Base-by-base conservation (phyloP, 2,797 vertebrate genomes). In the Mastacembelus armatus region DNA sequence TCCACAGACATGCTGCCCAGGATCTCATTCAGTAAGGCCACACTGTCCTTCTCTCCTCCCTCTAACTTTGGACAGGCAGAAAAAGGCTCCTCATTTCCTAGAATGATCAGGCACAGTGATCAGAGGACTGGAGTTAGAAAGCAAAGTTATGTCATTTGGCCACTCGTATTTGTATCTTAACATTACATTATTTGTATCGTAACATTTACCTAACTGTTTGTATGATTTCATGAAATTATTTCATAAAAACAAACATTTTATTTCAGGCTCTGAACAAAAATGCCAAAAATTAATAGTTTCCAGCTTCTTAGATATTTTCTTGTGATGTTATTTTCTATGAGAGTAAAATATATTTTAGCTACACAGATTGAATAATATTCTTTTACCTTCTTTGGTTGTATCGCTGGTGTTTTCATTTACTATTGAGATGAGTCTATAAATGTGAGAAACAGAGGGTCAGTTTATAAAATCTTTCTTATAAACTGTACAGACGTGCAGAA, bases 1-100 rank as follows among this genome's bases (percentile, higher is more conserved):
- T 98, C 96, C 90, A 96, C 79, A 1, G 93, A 94, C 52, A 94
- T 85, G 1, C 92, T 77, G 0, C 88, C 95, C 80, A 98, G 94
- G 87, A 99, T 97, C 82, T 98, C 96, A 3, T 93, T 95, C 71
- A 99, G 84, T 24, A 97, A 81, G 10, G 94, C 89, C 92, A 96
- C 86, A 76, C 93, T 92, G 69, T 98, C 96, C 66, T 88, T 93
- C 55, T 98, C 95, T 57, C 88, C 80, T 12, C 76, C 64, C 36
- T 95, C 94, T 0, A 27, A 52, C 32, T 95, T 95, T 59, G 81
- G 66, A 44, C 70, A 64, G 16, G 76, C 83, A 14, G 78, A 78
- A 29, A 87, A 56, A 4, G 65, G 77, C 65, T 93, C 92, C 50
- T 90, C 91, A 26, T 81, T 78, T 64, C 90, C 94, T 95, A 63